Base-by-base conservation (phyloP, 2,113 vertebrate species). In the Cinclus cinclus region DNA sequence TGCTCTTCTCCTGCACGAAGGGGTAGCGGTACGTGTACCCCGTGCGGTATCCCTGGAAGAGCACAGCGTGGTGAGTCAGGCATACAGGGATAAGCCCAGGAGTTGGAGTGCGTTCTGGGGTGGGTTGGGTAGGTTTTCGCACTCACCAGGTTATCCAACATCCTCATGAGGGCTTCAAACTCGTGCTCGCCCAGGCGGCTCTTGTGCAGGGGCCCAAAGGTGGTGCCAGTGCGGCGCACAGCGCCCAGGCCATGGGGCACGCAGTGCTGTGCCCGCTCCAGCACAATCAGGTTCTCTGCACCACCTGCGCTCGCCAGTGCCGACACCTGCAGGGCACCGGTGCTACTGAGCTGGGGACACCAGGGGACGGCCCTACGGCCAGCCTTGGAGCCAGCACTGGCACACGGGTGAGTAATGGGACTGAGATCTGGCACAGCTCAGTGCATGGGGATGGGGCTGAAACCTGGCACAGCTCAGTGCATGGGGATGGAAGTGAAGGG, bases 161-260 rank as follows among this genome's bases (percentile, higher is more conserved):
- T 99, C 97, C 99, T 99, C 99, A 99, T 99, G 44, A 99, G 98
- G 16, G 99, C 99, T 94, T 99, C 99, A 10, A 99, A 99, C 81
- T 99, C 99, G 0, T 99, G 99, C 83, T 99, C 99, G 15, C 99
- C 99, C 12, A 99, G 68, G 21, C 99, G 98, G 87, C 98, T 99
- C 97, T 99, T 99, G 97, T 99, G 98, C 98, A 99, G 98, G 11
- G 99, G 99, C 13, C 99, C 99, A 0, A 99, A 99, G 64, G 99
- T 99, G 97, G 98, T 99, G 63, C 99, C 99, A 0, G 99, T 99
- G 98, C 99, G 99, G 95, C 99, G 98, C 89, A 99, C 98, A 0
- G 98, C 98, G 65, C 99, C 98, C 6, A 98, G 96, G 6, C 98
- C 94, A 0, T 98, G 98, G 15, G 99, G 98, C 81, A 59, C 87